Conservation (phyloP, 1,140 invertebrate species). For the Nephila pilipes region DNA sequence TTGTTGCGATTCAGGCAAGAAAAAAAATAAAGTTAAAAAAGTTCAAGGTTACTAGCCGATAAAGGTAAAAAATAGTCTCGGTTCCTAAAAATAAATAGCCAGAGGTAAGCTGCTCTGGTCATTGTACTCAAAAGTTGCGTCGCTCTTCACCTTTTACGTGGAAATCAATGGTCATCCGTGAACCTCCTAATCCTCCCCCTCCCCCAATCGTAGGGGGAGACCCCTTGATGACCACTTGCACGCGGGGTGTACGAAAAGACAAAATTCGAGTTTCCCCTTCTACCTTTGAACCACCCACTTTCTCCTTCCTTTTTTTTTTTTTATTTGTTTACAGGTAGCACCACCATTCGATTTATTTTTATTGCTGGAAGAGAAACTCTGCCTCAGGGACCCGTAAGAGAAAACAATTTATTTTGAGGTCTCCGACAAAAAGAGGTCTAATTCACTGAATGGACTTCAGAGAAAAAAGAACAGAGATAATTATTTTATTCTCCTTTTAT, state of each 20-base stretch:
- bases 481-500: background rate
- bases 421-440: background rate
- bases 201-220: background rate
- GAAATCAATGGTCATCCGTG: slow-evolving; percentile 63
- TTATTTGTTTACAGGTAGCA: slow-evolving; percentile 5
- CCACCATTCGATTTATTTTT: slow-evolving; percentile 13
- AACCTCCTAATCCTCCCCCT: background rate
- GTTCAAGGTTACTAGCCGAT: background rate
- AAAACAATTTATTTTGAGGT: slow-evolving; percentile 16
- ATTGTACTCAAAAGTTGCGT: slow-evolving; percentile 62
- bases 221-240: slow-evolving; percentile 46
- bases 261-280: background rate
- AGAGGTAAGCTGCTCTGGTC: background rate
- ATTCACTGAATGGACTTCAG: background rate
- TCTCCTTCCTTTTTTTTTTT: background rate
- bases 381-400: background rate
- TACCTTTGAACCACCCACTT: background rate
- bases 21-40: background rate
- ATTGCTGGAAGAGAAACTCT: background rate
- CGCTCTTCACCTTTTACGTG: slow-evolving; percentile 42
- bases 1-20: background rate
- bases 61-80: background rate
- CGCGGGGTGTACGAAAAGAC: background rate
- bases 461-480: background rate
- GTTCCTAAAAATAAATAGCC: background rate